Evolutionary conservation across 2,797 vertebrate genomes (phyloP), one percentile per base, ranked within the genome.

Genomic region (Mycteria americana): DNA sequence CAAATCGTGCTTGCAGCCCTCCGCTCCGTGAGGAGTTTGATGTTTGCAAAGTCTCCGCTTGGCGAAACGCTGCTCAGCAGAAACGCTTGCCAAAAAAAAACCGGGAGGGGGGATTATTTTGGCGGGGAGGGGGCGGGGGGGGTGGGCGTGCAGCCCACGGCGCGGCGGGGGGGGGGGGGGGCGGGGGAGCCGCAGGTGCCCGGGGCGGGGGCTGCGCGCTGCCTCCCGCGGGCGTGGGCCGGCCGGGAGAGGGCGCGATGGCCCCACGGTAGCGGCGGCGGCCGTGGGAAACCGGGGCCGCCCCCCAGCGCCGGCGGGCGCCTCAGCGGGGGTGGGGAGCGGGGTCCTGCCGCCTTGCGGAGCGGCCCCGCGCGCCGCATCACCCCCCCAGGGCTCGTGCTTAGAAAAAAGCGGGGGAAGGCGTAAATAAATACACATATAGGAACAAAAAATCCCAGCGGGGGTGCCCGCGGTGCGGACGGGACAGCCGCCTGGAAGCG

Each of bases 201-300:
- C 33, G 45, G 17, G 76, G 10, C 31, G 28, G 39, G 24, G 50
- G 45, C 45, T 18, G 33, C 4, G 76, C n/a, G 31, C n/a, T n/a
- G 45, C 15, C 18, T 31, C 60, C 77, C 45, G 68, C 59, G 39
- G 85, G 51, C 37, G 28, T 25, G 24, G 31, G 6, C 8, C 46
- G 57, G 73, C 88, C 80, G 88, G 65, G 57, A 90, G 88, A 25
- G 88, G 88, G 88, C 88, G 88, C 88, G 88, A 59, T 84, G 81
- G 45, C 45, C 81, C 50, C 59, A 39, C 65, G 51, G 67, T 59
- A 78, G 62, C 69, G 57, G 46, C 70, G 54, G 82, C 21, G 31
- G 73, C 24, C 46, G 11, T 69, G 62, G 41, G 43, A 7, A 11
- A 68, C 4, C 37, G 53, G 62, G 60, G 45, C 79, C 14, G 21